These are phyloP conservation scores for Chelon auratus DNA, from an alignment of 2,797 vertebrate species.

Conservation along the genomic window DNA sequence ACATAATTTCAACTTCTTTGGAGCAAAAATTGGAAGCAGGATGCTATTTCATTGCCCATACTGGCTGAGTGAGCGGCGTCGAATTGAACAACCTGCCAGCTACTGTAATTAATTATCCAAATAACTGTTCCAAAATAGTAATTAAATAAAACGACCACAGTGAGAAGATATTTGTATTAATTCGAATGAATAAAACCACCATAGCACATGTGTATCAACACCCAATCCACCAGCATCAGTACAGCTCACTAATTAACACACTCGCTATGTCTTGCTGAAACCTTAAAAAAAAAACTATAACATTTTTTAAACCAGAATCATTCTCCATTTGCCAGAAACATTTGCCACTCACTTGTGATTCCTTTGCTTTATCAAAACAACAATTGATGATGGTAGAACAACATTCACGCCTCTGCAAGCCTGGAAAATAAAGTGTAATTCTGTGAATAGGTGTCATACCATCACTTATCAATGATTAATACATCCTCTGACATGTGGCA, in stretches of 20 bases:
- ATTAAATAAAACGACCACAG: no score
- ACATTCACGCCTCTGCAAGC: neutral
- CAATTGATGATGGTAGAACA: neutral
- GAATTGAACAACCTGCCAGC: no score
- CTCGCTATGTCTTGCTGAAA: neutral
- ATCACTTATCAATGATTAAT: neutral
- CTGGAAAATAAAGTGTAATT: neutral
- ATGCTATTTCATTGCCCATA: no score
- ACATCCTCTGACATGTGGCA: neutral
- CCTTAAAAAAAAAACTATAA: neutral
- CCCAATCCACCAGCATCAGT: neutral
- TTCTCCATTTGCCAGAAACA: neutral
- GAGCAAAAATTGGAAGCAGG: no score
- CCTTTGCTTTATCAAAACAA: no score
- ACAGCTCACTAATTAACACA: neutral
- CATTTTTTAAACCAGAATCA: neutral
- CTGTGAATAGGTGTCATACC: neutral
- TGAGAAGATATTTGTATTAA: no score
- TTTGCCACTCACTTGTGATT: neutral
- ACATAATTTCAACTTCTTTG: no score
- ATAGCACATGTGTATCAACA: no score
- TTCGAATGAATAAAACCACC: no score
- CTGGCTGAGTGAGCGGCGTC: no score
- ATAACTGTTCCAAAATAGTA: no score
- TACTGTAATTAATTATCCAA: no score